Base-by-base conservation (phyloP, 2,797 vertebrate genomes). In the Danio aesculapii region DNA sequence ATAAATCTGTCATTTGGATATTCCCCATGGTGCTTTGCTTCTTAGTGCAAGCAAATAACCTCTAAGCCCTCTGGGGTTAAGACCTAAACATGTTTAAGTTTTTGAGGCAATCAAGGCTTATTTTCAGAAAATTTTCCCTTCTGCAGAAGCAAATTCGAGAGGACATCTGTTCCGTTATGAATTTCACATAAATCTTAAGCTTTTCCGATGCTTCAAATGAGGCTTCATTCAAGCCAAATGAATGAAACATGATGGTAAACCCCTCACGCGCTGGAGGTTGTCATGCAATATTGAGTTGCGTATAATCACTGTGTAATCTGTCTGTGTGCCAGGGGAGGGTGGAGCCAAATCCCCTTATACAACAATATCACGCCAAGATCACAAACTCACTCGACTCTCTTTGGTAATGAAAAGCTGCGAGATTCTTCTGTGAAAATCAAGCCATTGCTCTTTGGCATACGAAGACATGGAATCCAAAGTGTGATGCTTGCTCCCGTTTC, bases 211-310 rank as follows among this genome's bases (percentile, higher is more conserved):
- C 95, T 95, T 96, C 94, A 97, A 97, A 97, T 95, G 95, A 96
- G 95, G 96, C 95, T 95, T 97, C 96, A 95, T 95, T 96, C 95
- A 95, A 95, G 95, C 96, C 89, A 96, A 98, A 97, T 98, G 97
- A 98, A 98, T 97, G 96, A 97, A 98, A 98, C 97, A 98, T 96
- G 97, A 98, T 96, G 94, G 96, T 95, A 95, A 97, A 95, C 96
- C 96, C 95, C 96, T 95, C 92, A 95, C 94, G 94, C 95, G 92
- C 95, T 96, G 92, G 94, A 90, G 93, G 95, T 94, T 97, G 96
- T 96, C 96, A 96, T 97, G 95, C 93, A 93, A 94, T 95, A 96
- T 96, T 96, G 96, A 97, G 96, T 95, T 93, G 94, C 95, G 95
- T 96, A 96, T 95, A 96, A 96, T 97, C 96, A 94, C 94, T 90